These are phyloP conservation scores for Leiothrix lutea DNA, from an alignment of 2,113 vertebrate genomes.

Conservation along the genomic window DNA sequence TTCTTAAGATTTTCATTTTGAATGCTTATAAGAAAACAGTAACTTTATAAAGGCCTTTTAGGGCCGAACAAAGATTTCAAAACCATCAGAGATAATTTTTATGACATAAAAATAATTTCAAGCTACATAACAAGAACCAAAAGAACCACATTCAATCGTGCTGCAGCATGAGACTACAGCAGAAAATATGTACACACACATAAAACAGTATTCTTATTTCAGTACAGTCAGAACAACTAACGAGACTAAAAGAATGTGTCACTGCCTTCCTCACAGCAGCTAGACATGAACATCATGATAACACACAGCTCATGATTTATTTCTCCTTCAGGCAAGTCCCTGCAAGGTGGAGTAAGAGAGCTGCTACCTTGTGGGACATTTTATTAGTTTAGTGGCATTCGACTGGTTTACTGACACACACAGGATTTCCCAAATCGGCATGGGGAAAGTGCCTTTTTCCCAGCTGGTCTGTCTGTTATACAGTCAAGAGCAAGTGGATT, in stretches of 20 bases:
- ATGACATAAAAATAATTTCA: background rate
- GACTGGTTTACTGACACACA: background rate
- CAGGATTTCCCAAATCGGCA: background rate
- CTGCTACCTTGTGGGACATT: background rate
- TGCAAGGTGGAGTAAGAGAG: background rate
- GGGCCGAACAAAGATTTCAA: background rate
- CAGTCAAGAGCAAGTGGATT: background rate
- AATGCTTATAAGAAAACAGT: background rate
- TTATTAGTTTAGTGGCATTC: background rate
- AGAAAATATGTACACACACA: background rate
- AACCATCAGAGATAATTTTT: background rate
- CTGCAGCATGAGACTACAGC: background rate
- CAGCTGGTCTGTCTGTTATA: background rate
- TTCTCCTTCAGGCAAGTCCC: background rate
- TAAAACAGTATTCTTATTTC: background rate
- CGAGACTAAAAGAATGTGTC: background rate
- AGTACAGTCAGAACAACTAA: background rate
- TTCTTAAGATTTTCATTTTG: background rate
- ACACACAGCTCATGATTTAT: background rate
- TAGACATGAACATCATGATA: background rate
- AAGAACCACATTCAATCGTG: background rate
- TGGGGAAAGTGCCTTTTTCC: background rate
- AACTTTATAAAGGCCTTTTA: background rate
- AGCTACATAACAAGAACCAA: background rate
- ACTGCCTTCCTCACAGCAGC: background rate